Evolutionary conservation across 2,113 vertebrate genomes (phyloP).

Genomic region (Sebastes fasciatus): DNA sequence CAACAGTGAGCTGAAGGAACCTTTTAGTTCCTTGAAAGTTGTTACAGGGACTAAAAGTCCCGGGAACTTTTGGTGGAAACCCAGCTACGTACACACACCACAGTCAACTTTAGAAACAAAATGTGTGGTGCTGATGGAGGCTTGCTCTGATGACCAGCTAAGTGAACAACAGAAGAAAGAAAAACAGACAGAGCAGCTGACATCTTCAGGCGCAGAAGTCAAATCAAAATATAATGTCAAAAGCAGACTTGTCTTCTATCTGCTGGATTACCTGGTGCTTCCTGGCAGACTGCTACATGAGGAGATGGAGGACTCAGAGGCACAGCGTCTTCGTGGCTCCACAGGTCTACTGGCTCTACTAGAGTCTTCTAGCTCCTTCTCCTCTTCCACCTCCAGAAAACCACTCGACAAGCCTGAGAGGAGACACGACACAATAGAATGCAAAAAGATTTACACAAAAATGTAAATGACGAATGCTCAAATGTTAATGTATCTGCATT

Average conservation of each 20-base stretch:
- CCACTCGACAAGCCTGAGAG: conserved; percentile 90
- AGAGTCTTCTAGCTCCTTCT: conserved; percentile 78
- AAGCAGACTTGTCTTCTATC: background rate
- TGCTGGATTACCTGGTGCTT: conserved; percentile 86
- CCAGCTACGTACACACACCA: background rate
- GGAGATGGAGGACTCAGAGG: conserved; percentile 96
- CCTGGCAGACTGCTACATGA: conserved; percentile 94
- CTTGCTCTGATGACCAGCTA: no score
- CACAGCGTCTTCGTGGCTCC: conserved; percentile 92
- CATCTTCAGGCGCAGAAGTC: no score
- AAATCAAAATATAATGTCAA: background rate
- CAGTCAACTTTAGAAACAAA: background rate
- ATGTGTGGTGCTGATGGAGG: background rate
- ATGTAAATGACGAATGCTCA: background rate
- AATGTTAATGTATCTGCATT: background rate
- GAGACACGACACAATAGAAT: background rate
- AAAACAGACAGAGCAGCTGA: no score
- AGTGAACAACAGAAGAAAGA: background rate
- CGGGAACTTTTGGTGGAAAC: no score
- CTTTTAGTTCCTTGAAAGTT: no score
- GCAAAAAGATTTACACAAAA: background rate
- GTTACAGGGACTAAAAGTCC: no score
- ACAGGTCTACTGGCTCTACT: conserved; percentile 82
- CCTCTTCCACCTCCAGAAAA: conserved; percentile 87
- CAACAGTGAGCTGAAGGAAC: no score